These are phyloP conservation scores for Zonitis immaculata DNA, from an alignment of 2,888 invertebrate species.

Conservation along the genomic window DNA sequence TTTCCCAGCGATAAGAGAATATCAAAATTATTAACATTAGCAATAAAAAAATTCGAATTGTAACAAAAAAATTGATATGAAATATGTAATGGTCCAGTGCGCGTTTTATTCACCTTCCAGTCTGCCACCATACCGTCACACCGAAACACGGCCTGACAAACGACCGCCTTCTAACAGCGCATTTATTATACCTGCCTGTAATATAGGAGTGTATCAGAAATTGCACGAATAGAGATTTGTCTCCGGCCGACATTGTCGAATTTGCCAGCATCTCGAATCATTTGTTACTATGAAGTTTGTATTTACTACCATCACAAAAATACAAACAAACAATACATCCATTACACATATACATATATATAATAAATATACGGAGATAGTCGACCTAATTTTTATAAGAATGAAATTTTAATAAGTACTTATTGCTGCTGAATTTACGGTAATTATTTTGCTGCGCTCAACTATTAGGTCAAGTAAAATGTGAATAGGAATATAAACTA, in stretches of 20 bases:
- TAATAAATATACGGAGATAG: no score
- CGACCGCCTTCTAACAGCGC: constrained; percentile 33
- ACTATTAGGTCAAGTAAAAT: no score
- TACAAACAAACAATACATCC: background rate
- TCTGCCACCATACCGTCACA: constrained; percentile 8
- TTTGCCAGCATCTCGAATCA: constrained; percentile 26
- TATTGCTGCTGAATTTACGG: background rate
- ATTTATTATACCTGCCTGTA: constrained; percentile 41
- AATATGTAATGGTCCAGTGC: constrained; percentile 3
- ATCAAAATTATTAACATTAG: no score
- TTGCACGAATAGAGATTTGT: constrained; percentile 42
- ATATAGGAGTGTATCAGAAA: constrained; percentile 43
- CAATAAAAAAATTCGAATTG: no score
- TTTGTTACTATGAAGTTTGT: constrained; percentile 14
- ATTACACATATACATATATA: background rate
- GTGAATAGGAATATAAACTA: no score
- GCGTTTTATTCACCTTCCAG: constrained; percentile 15
- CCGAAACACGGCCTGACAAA: constrained; percentile 34
- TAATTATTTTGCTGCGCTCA: background rate
- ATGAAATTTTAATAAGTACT: background rate
- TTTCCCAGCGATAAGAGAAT: no score
- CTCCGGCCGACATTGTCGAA: constrained; percentile 35
- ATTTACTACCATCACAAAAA: constrained; percentile 2
- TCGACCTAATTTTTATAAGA: background rate
- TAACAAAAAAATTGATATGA: no score